Evolutionary conservation across 2,113 vertebrate species (phyloP), one percentile per base, ranked within the genome.

Genomic region (Platichthys stellatus): DNA sequence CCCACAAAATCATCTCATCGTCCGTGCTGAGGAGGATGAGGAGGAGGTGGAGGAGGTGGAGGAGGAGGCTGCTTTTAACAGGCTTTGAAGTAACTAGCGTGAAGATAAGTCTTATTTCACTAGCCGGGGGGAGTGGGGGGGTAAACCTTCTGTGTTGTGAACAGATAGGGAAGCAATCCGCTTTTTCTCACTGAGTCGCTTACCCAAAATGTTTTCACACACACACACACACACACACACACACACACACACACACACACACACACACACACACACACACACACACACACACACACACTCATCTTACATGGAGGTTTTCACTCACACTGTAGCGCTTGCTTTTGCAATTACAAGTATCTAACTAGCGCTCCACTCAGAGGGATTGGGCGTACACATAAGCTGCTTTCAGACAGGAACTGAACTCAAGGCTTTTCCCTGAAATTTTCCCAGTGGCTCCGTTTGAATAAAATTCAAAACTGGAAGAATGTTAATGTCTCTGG

Each of bases 1-100:
- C 53, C 2, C 53, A 21, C 53, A 54, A 18, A 54, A n/a, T 21
- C 53, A 17, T 3, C n/a, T 56, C 53, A 21, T 56, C 18, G 18
- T 51, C 49, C 0, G 18, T 51, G 49, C 18, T 13, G 45, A 47
- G 45, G 45, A 61, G 72, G 86, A 82, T 66, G 68, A 74, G 74
- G 86, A 61, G 72, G 86, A 82, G 69, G 68, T 72, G 74, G 86
- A 82, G 66, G 45, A 47, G 45, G 45, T 58, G 72, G 86, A 82
- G 69, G 68, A 74, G 74, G 86, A 82, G 66, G 73, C 20, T 76
- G 72, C 70, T 77, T 92, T 90, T 92, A 93, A 93, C 82, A 53
- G 76, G 90, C 89, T 92, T 90, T 87, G 60, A 89, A 58, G 78
- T 89, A 87, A 92, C 87, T 85, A 87, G 82, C 69, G 64, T 80